Evolutionary conservation across 2,113 vertebrate species (phyloP).

Genomic region (Chaetops frenatus): DNA sequence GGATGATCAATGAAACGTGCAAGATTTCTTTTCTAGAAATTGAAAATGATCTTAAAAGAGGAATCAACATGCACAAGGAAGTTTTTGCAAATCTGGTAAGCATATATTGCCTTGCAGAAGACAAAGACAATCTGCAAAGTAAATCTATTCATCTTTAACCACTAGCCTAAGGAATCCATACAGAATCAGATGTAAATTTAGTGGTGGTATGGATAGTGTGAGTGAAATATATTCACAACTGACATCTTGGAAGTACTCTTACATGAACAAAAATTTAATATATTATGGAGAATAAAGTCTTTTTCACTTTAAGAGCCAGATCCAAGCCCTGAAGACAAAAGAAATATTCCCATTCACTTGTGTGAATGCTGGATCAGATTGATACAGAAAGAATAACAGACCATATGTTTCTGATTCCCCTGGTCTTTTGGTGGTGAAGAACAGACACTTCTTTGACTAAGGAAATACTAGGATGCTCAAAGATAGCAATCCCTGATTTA

Average conservation of each 20-base stretch:
- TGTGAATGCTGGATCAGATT: background rate
- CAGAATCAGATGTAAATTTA: background rate
- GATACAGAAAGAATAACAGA: background rate
- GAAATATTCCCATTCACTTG: background rate
- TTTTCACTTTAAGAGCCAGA: background rate
- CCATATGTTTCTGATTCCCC: slow-evolving; percentile 10
- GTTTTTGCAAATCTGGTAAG: background rate
- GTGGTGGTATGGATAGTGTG: background rate
- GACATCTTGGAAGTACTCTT: background rate
- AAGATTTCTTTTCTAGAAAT: background rate
- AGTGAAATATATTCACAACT: background rate
- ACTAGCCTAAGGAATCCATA: background rate
- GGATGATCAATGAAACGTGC: background rate
- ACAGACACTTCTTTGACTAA: background rate
- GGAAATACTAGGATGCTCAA: background rate
- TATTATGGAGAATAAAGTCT: background rate
- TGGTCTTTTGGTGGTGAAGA: background rate
- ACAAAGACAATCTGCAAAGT: background rate
- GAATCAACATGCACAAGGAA: background rate
- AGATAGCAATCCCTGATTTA: background rate
- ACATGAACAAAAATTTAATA: background rate
- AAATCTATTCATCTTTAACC: background rate
- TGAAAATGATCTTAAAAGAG: background rate
- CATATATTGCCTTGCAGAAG: background rate
- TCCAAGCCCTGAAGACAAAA: background rate